Percentiles rank a stretch among this genome's conserved stretches.
These are phyloP conservation scores for Alectura lathami DNA, from an alignment of 2,113 vertebrate species.

Conservation along the genomic window DNA sequence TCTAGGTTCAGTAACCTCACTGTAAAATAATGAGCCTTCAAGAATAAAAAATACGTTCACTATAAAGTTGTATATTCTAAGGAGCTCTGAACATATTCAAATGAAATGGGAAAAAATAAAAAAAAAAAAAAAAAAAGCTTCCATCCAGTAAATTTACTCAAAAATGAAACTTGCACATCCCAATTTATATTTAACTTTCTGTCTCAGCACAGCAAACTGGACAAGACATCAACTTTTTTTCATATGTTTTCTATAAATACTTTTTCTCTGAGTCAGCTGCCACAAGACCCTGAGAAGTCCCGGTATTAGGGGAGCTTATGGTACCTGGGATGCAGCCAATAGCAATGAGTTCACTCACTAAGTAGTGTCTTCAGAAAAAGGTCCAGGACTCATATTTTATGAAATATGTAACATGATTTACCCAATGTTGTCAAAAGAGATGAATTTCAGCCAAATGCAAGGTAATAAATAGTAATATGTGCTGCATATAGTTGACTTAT, in stretches of 20 bases:
- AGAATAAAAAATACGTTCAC: conserved; percentile 85
- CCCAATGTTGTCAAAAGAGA: conserved; percentile 92
- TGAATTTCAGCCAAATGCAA: conserved; percentile 90
- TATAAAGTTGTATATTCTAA: conserved; percentile 82
- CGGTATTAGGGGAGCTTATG: conserved; percentile 81
- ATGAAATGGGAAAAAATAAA: conserved; percentile 73
- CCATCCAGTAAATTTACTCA: conserved; percentile 83
- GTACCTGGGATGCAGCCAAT: conserved; percentile 79
- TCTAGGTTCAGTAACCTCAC: conserved; percentile 84
- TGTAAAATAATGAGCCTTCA: conserved; percentile 95
- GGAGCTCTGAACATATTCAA: conserved; percentile 80
- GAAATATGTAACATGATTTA: conserved; percentile 90
- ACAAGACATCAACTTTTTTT: conserved; percentile 79
- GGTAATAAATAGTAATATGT: conserved; percentile 94
- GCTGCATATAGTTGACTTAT: conserved; percentile 92
- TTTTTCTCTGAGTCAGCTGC: conserved; percentile 75
- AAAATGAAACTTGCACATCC: conserved; percentile 77
- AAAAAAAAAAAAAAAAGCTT: conserved; percentile 73
- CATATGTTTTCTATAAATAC: conserved; percentile 86
- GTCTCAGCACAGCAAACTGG: conserved; percentile 77
- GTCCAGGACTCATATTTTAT: conserved; percentile 85
- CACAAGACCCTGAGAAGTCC: conserved; percentile 73
- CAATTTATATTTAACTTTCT: conserved; percentile 84
- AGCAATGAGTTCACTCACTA: conserved; percentile 77
- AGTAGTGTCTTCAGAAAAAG: conserved; percentile 76